Base-by-base conservation (phyloP, 1,140 invertebrate species). In the Drosophila setifemur region DNA sequence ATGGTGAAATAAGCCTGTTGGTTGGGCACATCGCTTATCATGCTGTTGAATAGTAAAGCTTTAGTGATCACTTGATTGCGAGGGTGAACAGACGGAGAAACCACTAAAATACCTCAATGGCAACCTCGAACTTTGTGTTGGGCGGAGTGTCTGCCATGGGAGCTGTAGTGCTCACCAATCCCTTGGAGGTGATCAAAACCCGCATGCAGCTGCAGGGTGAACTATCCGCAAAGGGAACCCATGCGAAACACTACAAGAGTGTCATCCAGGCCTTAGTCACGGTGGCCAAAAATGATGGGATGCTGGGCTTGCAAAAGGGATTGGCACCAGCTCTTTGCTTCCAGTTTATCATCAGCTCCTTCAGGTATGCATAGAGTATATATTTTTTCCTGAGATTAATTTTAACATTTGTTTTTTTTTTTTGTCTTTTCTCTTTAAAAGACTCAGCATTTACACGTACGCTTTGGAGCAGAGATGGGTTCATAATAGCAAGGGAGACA, bases 131-230 rank as follows among this genome's bases (percentile, higher is more conserved):
- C 48, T 82, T 88, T 53, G 37, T 75, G 21, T 90, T 93, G 54
- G 92, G 92, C 5, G 92, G 92, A 0, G 44, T 90, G 2, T 92
- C 92, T 0, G 92, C 92, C 4, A 91, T 92, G 89, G 91, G 92
- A 16, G 92, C 92, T 0, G 92, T 92, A 5, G n/a, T 93, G 3
- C 93, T 94, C 72, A 94, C 93, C n/a, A 94, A 94, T 74, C 93
- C 93, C 7, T 90, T 98, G 25, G 97, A 98, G 89, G 94, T 95
- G 0, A 93, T 97, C 0, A 98, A 98, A 91, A 98, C 96, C 3
- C 92, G 97, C 7, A 93, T 98, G 74, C 97, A 98, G 89, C 91
- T 98, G 0, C 97, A 98, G 91, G 97, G 97, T 7, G 97, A 98
- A 88, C 88, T 98, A 7, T 92, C 94, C 58, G 93, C 93, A 1